Evolutionary conservation across 2,113 vertebrate genomes (phyloP), one percentile per base, ranked within the genome.

Genomic region (Oreochromis niloticus): DNA sequence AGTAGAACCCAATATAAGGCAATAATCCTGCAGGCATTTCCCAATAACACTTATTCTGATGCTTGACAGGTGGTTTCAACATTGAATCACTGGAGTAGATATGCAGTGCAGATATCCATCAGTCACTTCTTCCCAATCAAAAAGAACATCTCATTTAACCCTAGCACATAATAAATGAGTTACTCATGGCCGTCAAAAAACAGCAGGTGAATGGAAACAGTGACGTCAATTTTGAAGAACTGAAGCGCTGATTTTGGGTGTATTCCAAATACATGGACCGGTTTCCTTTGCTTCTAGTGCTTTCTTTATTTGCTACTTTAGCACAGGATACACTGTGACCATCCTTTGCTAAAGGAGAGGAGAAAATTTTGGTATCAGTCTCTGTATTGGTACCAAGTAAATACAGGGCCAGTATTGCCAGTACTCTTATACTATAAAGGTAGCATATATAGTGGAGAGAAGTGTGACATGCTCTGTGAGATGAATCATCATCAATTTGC

Each of bases 181-280:
- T 24, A 27, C 41, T 75, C 68, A 19, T 48, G 68, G 68, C 24
- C 43, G 9, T 19, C 2, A 75, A 17, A 73, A 27, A 9, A 46
- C 1, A 46, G 6, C 41, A 30, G 24, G 14, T 75, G 43, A 75
- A 8, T 3, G 0, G 0, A 30, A 75, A 75, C 24, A 50, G 3
- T 75, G 71, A 75, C 1, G 4, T 50, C 43, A 32, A 71, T 6
- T 71, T 43, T 46, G 22, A 71, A 71, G n/a, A 71, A 6, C 14
- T 27, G 24, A 71, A 71, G 13, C 13, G 6, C 7, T 71, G n/a
- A 2, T 1, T 66, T 39, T 63, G 6, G 19, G 3, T 34, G 59
- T 63, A 6, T 63, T 12, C 10, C 61, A 39, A 66, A 39, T 13
- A 39, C 61, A 39, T n/a, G 10, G 61, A 39, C 32, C 0, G 0